phyloP scores from a whole-genome alignment of 2,797 vertebrate genomes.

The Megaceryle alcyon region DNA sequence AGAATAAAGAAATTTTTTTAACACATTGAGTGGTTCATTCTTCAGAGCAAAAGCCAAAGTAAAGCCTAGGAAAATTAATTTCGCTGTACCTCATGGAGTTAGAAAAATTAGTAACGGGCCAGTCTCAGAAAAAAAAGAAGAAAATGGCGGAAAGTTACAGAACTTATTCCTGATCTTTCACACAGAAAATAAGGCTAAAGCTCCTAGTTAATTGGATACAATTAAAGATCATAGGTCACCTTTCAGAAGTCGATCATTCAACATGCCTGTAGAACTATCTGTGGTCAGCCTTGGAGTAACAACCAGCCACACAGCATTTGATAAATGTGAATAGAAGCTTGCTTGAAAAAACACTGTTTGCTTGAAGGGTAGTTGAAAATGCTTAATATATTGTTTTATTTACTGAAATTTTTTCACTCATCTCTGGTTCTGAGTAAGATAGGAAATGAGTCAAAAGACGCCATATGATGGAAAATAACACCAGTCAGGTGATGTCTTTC shows the following conservation, averaged over 20 bases:
- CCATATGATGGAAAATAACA: not conserved
- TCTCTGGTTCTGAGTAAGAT: not conserved
- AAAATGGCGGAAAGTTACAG: not conserved
- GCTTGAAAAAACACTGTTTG: not conserved
- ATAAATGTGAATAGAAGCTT: not conserved
- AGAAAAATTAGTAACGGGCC: not conserved
- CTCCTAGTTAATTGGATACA: not conserved
- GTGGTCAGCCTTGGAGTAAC: not conserved
- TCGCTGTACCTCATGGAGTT: not conserved
- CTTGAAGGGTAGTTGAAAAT: not conserved
- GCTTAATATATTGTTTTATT: not conserved
- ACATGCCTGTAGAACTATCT: not conserved
- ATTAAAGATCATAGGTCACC: not conserved
- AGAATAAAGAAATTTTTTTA: not conserved
- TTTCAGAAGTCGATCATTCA: not conserved
- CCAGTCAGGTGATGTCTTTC: not conserved
- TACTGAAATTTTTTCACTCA: not conserved
- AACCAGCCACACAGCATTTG: not conserved
- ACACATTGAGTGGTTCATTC: not conserved
- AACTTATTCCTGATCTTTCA: not conserved
- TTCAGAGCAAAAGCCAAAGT: not conserved
- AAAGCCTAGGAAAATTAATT: not conserved
- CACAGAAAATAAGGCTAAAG: not conserved
- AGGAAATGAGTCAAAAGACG: not conserved
- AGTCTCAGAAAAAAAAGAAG: not conserved